Base-by-base conservation (phyloP, 2,888 invertebrate species). In the Cryptus armator region DNA sequence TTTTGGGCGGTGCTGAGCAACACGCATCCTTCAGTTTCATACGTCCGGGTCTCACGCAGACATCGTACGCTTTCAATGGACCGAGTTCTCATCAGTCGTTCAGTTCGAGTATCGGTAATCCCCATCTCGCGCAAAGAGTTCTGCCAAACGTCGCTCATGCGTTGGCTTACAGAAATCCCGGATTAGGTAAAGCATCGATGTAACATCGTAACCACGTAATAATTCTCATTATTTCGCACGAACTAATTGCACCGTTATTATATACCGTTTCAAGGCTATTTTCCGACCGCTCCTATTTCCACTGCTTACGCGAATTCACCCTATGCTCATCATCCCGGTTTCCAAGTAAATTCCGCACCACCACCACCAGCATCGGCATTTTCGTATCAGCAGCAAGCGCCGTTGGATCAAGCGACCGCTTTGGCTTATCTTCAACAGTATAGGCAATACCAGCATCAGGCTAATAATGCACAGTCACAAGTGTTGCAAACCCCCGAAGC, bases 11-110 rank as follows among this genome's bases (percentile, higher is more conserved):
- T 44, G 62, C 90, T 0, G 92, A 92, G 29, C 93, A 93, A 67
- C 93, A 93, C 53, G 92, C 92, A 0, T 93, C 93, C 3, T 93
- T 92, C 81, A 93, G 92, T 82, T 93, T 93, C 67, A 80, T 93
- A 4, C 88, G 93, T 16, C 93, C 93, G 1, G 93, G 93, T 46
- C 89, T 93, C 37, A 93, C 93, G 5, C 93, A 93, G 85, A 93
- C 93, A 0, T 91, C 93, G 0, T 93, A 90, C 16, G 88, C 93
- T 2, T 93, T 93, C 75, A 91, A 90, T 68, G 93, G 93, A 4
- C 93, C 93, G 0, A 92, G 92, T 19, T 93, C 93, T 16, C 92
- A 92, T 85, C 93, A 93, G 79, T 89, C 92, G 0, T 93, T 93
- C 80, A 92, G 91, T 67, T 91, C 93, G 29, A 92, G 89, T 76